Evolutionary conservation across 2,797 vertebrate species (phyloP).

Genomic region (Acrossocheilus wenchowensis): DNA sequence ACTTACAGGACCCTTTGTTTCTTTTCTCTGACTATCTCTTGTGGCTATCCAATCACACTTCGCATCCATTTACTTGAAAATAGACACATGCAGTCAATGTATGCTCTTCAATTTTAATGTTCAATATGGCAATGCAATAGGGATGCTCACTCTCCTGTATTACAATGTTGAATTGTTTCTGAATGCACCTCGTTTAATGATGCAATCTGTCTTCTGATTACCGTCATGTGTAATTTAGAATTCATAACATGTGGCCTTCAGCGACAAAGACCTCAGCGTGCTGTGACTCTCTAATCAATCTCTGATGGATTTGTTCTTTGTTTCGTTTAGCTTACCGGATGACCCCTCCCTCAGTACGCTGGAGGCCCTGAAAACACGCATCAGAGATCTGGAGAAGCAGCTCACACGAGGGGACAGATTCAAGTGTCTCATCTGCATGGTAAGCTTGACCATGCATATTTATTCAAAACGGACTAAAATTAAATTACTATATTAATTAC

Average conservation of each 20-base stretch:
- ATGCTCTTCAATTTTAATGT: neutral
- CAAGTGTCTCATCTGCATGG: constrained; percentile 99
- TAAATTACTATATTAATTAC: neutral
- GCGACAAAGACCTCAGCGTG: constrained; percentile 21
- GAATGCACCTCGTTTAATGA: constrained; percentile 41
- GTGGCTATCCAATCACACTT: too few relatives aligned
- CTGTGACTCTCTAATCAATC: constrained; percentile 27
- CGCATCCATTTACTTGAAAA: neutral
- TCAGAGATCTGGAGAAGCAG: constrained; percentile 97
- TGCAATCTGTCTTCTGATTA: constrained; percentile 36
- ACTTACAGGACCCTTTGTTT: neutral
- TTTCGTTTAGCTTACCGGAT: constrained; percentile 84
- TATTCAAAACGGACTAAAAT: neutral
- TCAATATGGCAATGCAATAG: neutral
- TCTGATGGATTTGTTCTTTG: constrained; percentile 43
- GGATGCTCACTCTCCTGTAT: neutral
- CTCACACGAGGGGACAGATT: constrained; percentile 96
- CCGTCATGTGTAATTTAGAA: constrained; percentile 37
- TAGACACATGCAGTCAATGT: neutral
- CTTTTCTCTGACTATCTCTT: neutral
- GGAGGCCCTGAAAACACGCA: constrained; percentile 94
- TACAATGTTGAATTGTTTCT: constrained; percentile 27
- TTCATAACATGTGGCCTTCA: constrained; percentile 42
- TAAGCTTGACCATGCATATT: constrained; percentile 70
- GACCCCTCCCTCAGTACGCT: constrained; percentile 91